A percentile compares a stretch with the other conserved stretches of the same genome.
Evolutionary conservation across 1,140 invertebrate genomes (phyloP).

Genomic region (Sesamia nonagrioides): DNA sequence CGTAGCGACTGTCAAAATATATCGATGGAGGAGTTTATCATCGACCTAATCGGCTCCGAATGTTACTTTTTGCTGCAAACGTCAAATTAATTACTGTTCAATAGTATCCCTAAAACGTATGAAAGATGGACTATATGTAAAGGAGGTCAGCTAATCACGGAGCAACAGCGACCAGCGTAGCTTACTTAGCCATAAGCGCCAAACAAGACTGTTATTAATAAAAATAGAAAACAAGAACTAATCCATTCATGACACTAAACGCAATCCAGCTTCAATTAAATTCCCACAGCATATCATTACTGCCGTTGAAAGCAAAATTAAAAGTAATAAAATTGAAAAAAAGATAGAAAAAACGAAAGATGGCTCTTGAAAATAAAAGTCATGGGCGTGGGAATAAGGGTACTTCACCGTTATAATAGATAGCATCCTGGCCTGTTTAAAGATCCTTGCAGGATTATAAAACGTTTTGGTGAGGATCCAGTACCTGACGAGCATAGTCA

Average conservation of each 20-base stretch:
- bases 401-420: constrained; percentile 35
- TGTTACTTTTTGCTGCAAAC: no score
- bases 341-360: neutral
- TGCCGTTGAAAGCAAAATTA: constrained; percentile 36
- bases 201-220: neutral
- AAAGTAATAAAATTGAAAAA: constrained; percentile 18
- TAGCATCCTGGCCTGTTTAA: constrained; percentile 14
- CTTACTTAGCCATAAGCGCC: no score
- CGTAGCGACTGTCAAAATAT: no score
- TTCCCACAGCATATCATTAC: constrained; percentile 14
- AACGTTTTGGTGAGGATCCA: neutral
- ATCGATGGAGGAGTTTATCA: no score
- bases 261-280: neutral
- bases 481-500: no score
- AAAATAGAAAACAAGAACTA: neutral
- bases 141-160: no score
- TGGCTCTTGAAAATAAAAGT: constrained; percentile 40
- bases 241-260: neutral
- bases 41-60: no score
- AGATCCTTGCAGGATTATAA: neutral
- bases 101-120: no score
- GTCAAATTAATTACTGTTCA: no score
- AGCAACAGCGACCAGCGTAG: no score
- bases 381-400: constrained; percentile 21
- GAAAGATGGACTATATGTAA: no score